Base-by-base conservation (phyloP, 2,888 invertebrate genomes). In the Invenusta paracnida region DNA sequence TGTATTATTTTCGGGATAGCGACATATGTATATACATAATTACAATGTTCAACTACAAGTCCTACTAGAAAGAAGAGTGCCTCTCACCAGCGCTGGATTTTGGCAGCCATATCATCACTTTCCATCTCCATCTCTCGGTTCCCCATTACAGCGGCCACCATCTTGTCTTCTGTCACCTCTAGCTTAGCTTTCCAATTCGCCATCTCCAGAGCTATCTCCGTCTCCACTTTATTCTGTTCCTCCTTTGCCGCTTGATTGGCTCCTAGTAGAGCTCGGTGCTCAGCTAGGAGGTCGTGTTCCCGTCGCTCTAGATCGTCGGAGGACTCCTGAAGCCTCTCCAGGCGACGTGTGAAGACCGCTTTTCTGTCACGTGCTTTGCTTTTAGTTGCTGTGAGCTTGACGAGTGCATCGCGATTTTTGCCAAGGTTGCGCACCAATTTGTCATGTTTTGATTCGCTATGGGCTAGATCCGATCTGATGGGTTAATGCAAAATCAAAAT, bases 61-160 rank as follows among this genome's bases (percentile, higher is more conserved):
- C n/a, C n/a, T n/a, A n/a, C n/a, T n/a, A n/a, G n/a, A n/a, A n/a
- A n/a, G n/a, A n/a, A n/a, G n/a, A n/a, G n/a, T n/a, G n/a, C 17
- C 5, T 13, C 73, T 73, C 23, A 73, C 73, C 73, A 73, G 5
- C 27, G 5, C 73, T n/a, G 17, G 25, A 73, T 73, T 23, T 23
- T 73, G 2, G 73, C 73, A 2, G 11, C 25, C 73, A 73, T 73
- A 23, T 73, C 73, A 2, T 73, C 73, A 5, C 2, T 73, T 23
- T 73, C 73, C 73, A 73, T 73, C 73, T 73, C 73, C 73, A 73
- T 13, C 73, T 73, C 73, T n/a, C 27, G 73, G 23, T 73, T 73
- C 2, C 73, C 73, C 73, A 5, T 73, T 13, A 73, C 27, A 2
- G 25, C 73, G 11, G 27, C 73, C 73, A 73, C 73, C 11, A n/a